These are phyloP conservation scores for Lordiphosa clarofinis DNA, from an alignment of 1,140 invertebrate genomes.

Conservation along the genomic window DNA sequence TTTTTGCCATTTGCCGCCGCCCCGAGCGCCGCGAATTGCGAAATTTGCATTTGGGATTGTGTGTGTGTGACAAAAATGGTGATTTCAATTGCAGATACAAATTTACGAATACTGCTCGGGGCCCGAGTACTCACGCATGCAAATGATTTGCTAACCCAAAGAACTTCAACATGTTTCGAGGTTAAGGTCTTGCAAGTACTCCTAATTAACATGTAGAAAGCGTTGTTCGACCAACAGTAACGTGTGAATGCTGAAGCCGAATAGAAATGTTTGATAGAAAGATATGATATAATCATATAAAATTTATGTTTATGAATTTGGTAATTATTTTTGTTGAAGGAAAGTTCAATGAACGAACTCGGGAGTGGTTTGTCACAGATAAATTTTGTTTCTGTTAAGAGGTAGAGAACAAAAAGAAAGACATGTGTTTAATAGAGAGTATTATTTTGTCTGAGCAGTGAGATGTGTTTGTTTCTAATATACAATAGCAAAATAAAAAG, in stretches of 20 bases:
- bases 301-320: not conserved
- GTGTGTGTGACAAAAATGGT: slow-evolving; percentile 47
- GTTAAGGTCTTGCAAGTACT: slow-evolving; percentile 45
- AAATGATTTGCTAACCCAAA: slow-evolving; percentile 39
- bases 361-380: slow-evolving; percentile 15
- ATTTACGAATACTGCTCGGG: no score
- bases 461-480: no score
- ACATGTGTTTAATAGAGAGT: no score
- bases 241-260: slow-evolving; percentile 1
- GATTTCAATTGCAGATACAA: slow-evolving; percentile 48
- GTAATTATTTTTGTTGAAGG: not conserved
- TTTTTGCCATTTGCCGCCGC: slow-evolving; percentile 36
- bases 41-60: slow-evolving; percentile 55
- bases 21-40: not conserved
- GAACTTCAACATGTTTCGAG: slow-evolving; percentile 34
- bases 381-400: no score
- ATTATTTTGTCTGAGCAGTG: no score
- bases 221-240: slow-evolving; percentile 23
- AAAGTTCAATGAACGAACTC: slow-evolving; percentile 40
- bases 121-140: slow-evolving; percentile 3
- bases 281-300: slow-evolving; percentile 45
- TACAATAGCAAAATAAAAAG: no score
- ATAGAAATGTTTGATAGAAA: slow-evolving; percentile 10
- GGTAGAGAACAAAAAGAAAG: no score
- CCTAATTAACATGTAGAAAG: slow-evolving; percentile 42